Evolutionary conservation across 2,113 vertebrate species (phyloP).

Genomic region (Guaruba guarouba): DNA sequence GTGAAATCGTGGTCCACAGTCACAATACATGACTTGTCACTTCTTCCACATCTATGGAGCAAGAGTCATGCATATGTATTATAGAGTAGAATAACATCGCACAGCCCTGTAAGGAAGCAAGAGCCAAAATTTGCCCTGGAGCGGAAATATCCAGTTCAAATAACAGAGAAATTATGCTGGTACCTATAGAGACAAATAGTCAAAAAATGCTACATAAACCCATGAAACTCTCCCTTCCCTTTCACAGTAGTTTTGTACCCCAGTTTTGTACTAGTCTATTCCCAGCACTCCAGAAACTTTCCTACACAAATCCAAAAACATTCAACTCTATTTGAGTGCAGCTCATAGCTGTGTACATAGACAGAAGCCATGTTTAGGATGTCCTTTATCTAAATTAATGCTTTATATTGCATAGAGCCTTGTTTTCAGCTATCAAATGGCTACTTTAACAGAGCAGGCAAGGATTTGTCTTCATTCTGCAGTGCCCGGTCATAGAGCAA

Average conservation of each 20-base stretch:
- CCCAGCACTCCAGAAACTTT: not conserved
- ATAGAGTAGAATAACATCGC: not conserved
- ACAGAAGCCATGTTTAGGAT: not conserved
- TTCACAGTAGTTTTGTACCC: not conserved
- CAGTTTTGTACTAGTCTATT: not conserved
- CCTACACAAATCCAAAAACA: not conserved
- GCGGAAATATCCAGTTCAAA: not conserved
- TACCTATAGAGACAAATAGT: not conserved
- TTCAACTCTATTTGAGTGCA: not conserved
- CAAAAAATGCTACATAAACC: not conserved
- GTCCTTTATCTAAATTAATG: not conserved
- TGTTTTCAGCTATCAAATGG: not conserved
- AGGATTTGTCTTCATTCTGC: not conserved
- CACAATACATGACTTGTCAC: not conserved
- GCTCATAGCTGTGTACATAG: not conserved
- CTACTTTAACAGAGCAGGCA: not conserved
- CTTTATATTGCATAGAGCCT: not conserved
- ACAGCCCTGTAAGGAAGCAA: not conserved
- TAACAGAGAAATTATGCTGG: not conserved
- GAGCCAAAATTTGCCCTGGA: not conserved
- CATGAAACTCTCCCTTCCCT: not conserved
- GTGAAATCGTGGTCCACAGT: not conserved
- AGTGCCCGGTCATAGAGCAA: rapidly evolving
- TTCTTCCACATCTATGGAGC: not conserved
- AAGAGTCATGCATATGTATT: not conserved